phyloP scores from a whole-genome alignment of 2,113 vertebrate genomes.

The Thoracochromis brauschi region DNA sequence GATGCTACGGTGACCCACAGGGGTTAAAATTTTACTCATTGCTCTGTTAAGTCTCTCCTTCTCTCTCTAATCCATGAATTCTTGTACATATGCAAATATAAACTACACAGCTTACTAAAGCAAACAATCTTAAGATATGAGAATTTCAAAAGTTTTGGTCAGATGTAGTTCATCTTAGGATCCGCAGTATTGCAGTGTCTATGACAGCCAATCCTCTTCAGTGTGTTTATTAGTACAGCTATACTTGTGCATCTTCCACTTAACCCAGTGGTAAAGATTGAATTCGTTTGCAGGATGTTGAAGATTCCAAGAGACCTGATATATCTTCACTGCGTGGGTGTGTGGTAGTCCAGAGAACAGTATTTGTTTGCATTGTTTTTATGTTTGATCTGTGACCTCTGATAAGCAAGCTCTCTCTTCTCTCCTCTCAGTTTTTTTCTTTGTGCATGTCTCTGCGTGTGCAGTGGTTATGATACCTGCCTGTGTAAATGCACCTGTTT shows the following conservation, averaged over 20 bases:
- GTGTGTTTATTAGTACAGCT: background rate
- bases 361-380: background rate
- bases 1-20: background rate
- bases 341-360: background rate
- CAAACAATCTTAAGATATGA: background rate
- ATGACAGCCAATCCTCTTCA: background rate
- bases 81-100: background rate
- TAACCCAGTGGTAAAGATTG: background rate
- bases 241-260: background rate
- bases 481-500: background rate
- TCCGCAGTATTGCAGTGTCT: background rate
- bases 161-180: background rate
- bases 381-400: background rate
- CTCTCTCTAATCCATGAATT: background rate
- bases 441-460: background rate
- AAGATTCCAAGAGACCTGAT: background rate
- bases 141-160: background rate
- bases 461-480: background rate
- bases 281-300: background rate
- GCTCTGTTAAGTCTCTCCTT: background rate
- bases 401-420: background rate
- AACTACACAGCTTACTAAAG: background rate
- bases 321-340: background rate
- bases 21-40: background rate
- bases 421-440: background rate